Evolutionary conservation across 2,113 vertebrate genomes (phyloP).

Genomic region (Deroptyus accipitrinus): DNA sequence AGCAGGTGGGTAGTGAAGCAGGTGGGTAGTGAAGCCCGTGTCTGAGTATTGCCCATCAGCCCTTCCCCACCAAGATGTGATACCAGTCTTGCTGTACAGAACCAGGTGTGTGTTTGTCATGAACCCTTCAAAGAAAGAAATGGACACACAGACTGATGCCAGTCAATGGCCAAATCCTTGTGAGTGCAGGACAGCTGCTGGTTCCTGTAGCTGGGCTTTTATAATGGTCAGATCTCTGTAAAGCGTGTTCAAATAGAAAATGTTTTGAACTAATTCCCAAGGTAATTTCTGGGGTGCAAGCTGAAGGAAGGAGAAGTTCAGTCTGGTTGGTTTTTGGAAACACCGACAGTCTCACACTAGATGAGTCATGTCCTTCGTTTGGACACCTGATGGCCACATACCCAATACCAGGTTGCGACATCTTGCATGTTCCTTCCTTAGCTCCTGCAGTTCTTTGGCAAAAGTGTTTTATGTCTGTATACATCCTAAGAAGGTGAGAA

Average conservation of each 20-base stretch:
- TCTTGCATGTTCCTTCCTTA: background rate
- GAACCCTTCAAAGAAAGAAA: background rate
- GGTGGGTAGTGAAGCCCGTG: rapidly evolving
- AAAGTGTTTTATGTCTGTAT: background rate
- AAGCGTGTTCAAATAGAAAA: background rate
- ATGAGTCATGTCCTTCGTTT: background rate
- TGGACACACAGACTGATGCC: rapidly evolving
- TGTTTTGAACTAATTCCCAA: background rate
- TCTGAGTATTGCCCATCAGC: too few relatives aligned
- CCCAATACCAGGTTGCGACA: background rate
- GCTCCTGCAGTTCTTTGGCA: background rate
- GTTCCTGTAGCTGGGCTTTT: background rate
- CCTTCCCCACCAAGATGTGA: too few relatives aligned
- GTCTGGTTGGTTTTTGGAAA: background rate
- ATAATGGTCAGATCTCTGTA: background rate
- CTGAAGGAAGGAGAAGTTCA: background rate
- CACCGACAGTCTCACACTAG: rapidly evolving
- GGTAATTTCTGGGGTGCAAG: background rate
- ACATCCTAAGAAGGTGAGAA: background rate
- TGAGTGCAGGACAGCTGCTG: background rate
- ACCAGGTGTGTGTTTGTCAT: rapidly evolving
- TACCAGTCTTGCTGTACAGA: too few relatives aligned
- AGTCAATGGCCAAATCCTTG: background rate
- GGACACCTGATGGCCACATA: background rate
- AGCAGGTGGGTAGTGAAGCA: background rate